Conservation (phyloP, 1,140 invertebrate genomes). For the Drosophila fuyamai region DNA sequence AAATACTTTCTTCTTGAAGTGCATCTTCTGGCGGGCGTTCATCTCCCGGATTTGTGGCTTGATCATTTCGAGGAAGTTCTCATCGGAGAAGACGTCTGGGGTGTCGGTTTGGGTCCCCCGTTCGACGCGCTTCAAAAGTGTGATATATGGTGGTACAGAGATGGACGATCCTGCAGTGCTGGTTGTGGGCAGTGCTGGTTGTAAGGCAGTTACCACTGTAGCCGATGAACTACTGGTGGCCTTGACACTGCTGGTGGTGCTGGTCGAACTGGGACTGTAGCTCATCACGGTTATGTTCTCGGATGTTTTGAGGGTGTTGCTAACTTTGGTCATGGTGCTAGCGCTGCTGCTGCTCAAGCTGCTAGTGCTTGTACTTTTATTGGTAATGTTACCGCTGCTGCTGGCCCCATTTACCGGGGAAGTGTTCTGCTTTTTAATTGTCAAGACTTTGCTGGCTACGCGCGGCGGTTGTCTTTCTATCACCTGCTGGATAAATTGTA, state of each 20-base stretch:
- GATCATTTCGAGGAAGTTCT: slow-evolving; percentile 67
- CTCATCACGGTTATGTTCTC: slow-evolving; percentile 11
- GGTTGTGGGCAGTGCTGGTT: too few species aligned
- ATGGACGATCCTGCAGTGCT: background rate
- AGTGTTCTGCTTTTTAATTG: background rate
- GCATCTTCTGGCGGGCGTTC: slow-evolving; percentile 70
- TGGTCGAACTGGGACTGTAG: slow-evolving; percentile 4
- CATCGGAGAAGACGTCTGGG: slow-evolving; percentile 41
- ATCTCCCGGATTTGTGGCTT: slow-evolving; percentile 64
- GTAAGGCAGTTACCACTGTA: background rate
- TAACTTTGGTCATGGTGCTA: background rate
- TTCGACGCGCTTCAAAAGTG: slow-evolving; percentile 23
- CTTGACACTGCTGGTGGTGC: background rate
- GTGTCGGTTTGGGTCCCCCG: slow-evolving; percentile 38
- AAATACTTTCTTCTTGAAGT: slow-evolving; percentile 68
- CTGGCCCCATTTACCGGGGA: background rate
- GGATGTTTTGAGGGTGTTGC: background rate
- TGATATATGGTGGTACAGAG: background rate
- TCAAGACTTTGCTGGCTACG: background rate
- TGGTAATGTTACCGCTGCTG: background rate
- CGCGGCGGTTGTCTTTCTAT: background rate
- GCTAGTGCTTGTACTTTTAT: background rate
- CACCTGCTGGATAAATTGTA: background rate
- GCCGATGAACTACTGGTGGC: background rate
- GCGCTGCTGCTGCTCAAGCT: background rate